A percentile compares a stretch with the other conserved stretches of the same genome.
These are phyloP conservation scores for Dendrolimus houi DNA, from an alignment of 2,888 invertebrate species.

Conservation along the genomic window DNA sequence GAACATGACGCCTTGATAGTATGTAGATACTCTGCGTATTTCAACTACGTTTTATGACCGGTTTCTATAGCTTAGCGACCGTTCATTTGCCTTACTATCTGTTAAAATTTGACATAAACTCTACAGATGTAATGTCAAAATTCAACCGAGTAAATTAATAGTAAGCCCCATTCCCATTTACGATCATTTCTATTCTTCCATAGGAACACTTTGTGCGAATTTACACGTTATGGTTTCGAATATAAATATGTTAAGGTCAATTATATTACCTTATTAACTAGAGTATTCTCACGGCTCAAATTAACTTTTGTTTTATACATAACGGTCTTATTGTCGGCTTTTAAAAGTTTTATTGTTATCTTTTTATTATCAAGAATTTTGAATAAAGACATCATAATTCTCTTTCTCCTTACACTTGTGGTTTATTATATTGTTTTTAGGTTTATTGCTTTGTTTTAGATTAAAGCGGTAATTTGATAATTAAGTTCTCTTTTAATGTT, in stretches of 20 bases:
- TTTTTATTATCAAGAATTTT: background rate
- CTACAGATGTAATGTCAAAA: no score
- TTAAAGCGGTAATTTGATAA: background rate
- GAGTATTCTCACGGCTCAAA: conserved; percentile 39
- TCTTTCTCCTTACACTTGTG: conserved; percentile 10
- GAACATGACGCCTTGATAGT: no score
- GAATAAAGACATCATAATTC: background rate
- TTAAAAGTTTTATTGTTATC: conserved; percentile 3
- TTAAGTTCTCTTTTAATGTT: background rate
- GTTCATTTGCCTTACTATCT: no score
- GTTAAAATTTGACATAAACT: no score
- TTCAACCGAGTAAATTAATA: no score
- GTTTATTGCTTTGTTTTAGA: background rate
- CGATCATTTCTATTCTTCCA: background rate
- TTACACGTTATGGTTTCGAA: background rate
- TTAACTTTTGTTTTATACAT: conserved; percentile 40
- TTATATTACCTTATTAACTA: conserved; percentile 12
- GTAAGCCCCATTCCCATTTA: no score
- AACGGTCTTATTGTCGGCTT: conserved; percentile 24
- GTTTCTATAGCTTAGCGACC: no score
- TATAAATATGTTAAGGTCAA: conserved; percentile 9
- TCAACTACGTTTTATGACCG: no score
- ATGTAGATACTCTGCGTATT: no score
- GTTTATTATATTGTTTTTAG: conserved; percentile 4
- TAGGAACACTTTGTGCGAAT: background rate